Base-by-base conservation (phyloP, 2,797 vertebrate species). In the Danio aesculapii region DNA sequence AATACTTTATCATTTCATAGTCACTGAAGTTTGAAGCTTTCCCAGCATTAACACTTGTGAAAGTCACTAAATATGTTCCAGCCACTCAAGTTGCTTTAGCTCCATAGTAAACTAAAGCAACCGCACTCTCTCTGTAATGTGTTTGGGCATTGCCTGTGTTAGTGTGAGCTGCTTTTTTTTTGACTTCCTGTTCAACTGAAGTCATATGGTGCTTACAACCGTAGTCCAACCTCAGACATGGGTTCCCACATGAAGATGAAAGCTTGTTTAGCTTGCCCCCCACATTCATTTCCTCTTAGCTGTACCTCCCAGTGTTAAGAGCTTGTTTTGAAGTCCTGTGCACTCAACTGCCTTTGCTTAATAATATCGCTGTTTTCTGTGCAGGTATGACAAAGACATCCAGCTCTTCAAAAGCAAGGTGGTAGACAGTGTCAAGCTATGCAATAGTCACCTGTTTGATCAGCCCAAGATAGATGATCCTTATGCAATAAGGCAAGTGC, bases 401-500 rank as follows among this genome's bases (percentile, higher is more conserved):
- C 98, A 99, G 67, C 93, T 98, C 81, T 99, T 99, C 90, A 99
- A 99, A 94, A 98, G 95, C 86, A 99, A 99, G 93, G 97, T 99
- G 88, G 94, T 98, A 55, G 98, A 98, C 86, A 97, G 96, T 63
- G 97, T 99, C 84, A 98, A 93, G 91, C 92, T 97, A 91, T 99
- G 98, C 95, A 96, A 97, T 90, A 97, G 96, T 91, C 97, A 94
- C 89, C 93, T 99, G 85, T 99, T 99, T 88, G 97, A 99, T 92
- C 95, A 95, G 71, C 97, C 98, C 83, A 99, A 97, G 91, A 96
- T 98, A 78, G 98, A 99, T 73, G 98, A 99, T 90, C 96, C 98
- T 62, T 98, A 99, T 91, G 98, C 98, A 95, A 98, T 99, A 90
- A 94, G 96, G 98, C 97, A 84, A 90, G 94, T 91, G 21, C 1